These are phyloP conservation scores for Lasiommata megera DNA, from an alignment of 2,888 invertebrate species.

Conservation along the genomic window DNA sequence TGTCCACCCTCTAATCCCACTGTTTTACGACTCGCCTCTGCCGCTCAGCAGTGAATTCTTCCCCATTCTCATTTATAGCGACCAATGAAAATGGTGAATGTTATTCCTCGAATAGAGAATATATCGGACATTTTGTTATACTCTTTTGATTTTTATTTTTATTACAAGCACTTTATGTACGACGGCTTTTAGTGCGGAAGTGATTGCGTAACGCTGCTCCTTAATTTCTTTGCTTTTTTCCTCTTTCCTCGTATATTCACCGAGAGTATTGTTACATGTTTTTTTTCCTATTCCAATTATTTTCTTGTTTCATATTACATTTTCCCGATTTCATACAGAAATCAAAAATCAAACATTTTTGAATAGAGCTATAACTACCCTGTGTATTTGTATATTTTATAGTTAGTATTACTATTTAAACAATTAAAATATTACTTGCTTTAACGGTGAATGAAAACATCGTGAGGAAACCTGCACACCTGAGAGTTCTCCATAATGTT, in stretches of 20 bases:
- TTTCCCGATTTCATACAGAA: neutral
- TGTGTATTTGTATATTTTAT: no score
- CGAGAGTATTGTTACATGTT: neutral
- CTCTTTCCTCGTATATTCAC: neutral
- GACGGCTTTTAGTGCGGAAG: conserved; percentile 17
- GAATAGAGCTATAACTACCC: no score
- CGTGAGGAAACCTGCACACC: no score
- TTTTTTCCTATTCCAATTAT: neutral
- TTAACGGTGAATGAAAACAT: no score
- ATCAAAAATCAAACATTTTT: no score
- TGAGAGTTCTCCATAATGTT: no score
- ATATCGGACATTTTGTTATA: conserved; percentile 32
- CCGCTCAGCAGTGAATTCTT: conserved; percentile 60
- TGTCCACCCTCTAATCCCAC: conserved; percentile 67
- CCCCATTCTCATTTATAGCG: conserved; percentile 63
- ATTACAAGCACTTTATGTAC: conserved; percentile 26
- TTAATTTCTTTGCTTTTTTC: conserved; percentile 7
- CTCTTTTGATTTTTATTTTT: conserved; percentile 33
- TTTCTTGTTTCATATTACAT: neutral
- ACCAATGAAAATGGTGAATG: conserved; percentile 37
- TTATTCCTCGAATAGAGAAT: conserved; percentile 35
- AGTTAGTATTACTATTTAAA: no score
- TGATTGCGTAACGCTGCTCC: conserved; percentile 12
- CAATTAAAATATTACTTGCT: no score
- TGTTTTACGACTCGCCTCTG: conserved; percentile 70